Percentiles rank a stretch among this genome's conserved stretches.
Conservation (phyloP, 2,113 vertebrate species). For the Aplodontia rufa region DNA sequence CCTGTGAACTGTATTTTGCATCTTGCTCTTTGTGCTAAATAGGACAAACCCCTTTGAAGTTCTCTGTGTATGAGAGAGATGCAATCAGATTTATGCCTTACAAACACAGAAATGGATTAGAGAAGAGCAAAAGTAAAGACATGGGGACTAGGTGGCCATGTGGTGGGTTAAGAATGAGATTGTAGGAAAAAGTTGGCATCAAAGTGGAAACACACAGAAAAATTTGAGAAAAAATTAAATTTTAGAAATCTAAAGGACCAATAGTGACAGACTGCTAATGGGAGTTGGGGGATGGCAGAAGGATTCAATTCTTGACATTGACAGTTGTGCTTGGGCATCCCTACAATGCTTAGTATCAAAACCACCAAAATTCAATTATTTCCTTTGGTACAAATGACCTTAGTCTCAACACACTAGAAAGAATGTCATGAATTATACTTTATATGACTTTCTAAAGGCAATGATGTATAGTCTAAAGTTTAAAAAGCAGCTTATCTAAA, state of each 20-base stretch:
- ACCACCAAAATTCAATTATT: background rate
- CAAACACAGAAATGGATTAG: background rate
- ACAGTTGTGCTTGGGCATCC: background rate
- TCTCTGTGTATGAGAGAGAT: background rate
- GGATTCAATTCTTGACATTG: background rate
- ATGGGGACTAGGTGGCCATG: background rate
- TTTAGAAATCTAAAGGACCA: background rate
- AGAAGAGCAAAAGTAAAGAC: background rate
- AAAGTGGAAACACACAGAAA: background rate
- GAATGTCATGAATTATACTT: background rate
- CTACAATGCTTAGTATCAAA: background rate
- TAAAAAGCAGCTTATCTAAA: background rate
- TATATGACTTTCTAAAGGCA: background rate
- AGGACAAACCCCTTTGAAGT: background rate
- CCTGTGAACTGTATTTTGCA: background rate
- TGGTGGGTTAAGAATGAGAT: background rate
- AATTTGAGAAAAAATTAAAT: background rate
- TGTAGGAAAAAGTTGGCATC: background rate
- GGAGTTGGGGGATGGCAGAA: background rate
- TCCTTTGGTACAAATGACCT: background rate
- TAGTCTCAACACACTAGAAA: background rate
- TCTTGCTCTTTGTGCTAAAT: background rate
- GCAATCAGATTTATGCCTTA: background rate
- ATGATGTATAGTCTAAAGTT: background rate
- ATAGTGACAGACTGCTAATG: background rate